phyloP scores from a whole-genome alignment of 2,113 vertebrate species.

The Podarcis cretensis region DNA sequence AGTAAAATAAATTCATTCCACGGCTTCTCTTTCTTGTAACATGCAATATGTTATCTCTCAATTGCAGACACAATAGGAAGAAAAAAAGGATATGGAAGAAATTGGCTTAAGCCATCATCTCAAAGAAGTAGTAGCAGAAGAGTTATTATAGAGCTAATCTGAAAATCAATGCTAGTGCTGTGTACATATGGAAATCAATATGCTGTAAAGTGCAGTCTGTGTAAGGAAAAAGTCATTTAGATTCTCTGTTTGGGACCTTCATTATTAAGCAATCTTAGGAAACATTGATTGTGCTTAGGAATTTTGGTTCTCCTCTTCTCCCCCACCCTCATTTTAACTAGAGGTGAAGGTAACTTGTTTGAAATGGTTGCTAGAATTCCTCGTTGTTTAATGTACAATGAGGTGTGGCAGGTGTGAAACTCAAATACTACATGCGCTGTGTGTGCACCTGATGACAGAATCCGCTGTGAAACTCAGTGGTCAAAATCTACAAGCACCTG shows the following conservation, averaged over 20 bases:
- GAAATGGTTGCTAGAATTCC: slow-evolving; percentile 27
- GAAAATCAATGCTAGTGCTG: slow-evolving; percentile 42
- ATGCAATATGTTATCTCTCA: slow-evolving; percentile 52
- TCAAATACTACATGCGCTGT: not conserved
- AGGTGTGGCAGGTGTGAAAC: not conserved
- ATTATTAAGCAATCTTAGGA: slow-evolving; percentile 22
- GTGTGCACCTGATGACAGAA: not conserved
- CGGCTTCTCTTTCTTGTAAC: slow-evolving; percentile 29
- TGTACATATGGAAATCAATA: slow-evolving; percentile 28
- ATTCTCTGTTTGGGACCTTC: not conserved
- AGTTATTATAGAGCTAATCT: slow-evolving; percentile 42
- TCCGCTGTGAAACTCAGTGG: slow-evolving; percentile 7
- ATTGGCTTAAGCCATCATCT: slow-evolving; percentile 46
- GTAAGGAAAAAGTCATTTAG: not conserved
- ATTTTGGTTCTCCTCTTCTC: slow-evolving; percentile 7
- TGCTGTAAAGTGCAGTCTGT: not conserved
- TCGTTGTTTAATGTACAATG: slow-evolving; percentile 18
- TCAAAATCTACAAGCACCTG: slow-evolving; percentile 43
- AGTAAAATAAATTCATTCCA: slow-evolving; percentile 19
- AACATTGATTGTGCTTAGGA: not conserved
- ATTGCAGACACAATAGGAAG: slow-evolving; percentile 28
- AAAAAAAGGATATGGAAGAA: slow-evolving; percentile 40
- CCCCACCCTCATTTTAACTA: not conserved
- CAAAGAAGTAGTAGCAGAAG: slow-evolving; percentile 10
- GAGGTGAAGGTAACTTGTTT: slow-evolving; percentile 21